These are phyloP conservation scores for Australoheros scitulus DNA, from an alignment of 2,113 vertebrate species.

Conservation along the genomic window DNA sequence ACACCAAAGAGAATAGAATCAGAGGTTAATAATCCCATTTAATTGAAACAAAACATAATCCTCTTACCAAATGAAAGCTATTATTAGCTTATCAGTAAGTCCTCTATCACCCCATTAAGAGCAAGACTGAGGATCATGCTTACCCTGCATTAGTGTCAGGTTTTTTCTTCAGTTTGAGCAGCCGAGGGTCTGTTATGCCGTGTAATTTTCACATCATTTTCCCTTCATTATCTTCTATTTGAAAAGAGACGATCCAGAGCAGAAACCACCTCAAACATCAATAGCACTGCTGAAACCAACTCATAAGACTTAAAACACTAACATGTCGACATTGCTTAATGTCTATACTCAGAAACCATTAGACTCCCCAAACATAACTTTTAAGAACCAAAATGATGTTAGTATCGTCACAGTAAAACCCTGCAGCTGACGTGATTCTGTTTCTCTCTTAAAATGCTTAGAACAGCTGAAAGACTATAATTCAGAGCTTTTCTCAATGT, in stretches of 20 bases:
- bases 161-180: slow-evolving; percentile 20
- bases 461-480: not conserved
- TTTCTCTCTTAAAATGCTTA: not conserved
- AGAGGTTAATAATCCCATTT: slow-evolving; percentile 62
- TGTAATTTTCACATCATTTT: slow-evolving; percentile 17
- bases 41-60: slow-evolving; percentile 74
- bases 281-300: not conserved
- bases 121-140: slow-evolving; percentile 53
- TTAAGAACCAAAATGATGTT: not conserved
- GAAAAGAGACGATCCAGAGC: not conserved
- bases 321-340: not conserved
- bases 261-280: not conserved
- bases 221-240: not conserved
- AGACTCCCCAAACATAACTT: not conserved
- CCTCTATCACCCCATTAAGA: slow-evolving; percentile 58
- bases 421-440: not conserved
- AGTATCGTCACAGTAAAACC: not conserved
- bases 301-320: not conserved
- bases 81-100: slow-evolving; percentile 54
- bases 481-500: not conserved
- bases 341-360: not conserved
- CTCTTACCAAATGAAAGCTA: slow-evolving; percentile 60
- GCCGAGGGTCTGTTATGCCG: slow-evolving; percentile 4
- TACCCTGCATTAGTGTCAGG: slow-evolving; percentile 49
- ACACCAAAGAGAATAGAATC: slow-evolving; percentile 45